Evolutionary conservation across 53 echinoderm and acorn worm genomes (phyloP).

Genomic region (Echinometra lucunter): DNA sequence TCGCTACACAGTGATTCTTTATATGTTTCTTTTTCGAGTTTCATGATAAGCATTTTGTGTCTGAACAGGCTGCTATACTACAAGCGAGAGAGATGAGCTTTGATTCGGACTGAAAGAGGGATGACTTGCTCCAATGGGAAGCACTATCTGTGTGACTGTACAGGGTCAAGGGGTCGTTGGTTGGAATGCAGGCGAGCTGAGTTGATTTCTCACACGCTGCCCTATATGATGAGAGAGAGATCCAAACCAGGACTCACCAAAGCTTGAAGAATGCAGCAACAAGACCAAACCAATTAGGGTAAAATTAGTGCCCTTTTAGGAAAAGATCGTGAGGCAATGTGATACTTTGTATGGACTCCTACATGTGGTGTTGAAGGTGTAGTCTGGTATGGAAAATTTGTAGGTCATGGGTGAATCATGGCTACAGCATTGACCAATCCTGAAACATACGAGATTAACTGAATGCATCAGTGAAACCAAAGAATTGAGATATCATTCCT

Average conservation of each 20-base stretch:
- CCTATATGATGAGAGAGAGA: not conserved
- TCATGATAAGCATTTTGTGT: too few relatives aligned
- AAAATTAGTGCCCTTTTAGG: not conserved
- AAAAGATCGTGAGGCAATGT: not conserved
- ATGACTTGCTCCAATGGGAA: constrained; percentile 25
- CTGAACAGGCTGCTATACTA: too few relatives aligned
- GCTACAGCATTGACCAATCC: not conserved
- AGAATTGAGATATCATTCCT: not conserved
- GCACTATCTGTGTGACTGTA: constrained; percentile 30
- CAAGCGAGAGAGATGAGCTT: not conserved
- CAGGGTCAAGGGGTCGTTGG: not conserved
- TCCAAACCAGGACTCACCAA: not conserved
- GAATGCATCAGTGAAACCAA: too few relatives aligned
- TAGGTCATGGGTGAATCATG: not conserved
- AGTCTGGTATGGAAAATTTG: not conserved
- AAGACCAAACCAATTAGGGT: not conserved
- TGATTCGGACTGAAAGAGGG: constrained; percentile 22
- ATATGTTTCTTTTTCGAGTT: too few relatives aligned
- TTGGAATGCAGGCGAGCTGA: not conserved
- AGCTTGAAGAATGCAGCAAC: not conserved
- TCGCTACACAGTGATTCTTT: too few relatives aligned
- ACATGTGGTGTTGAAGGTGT: not conserved
- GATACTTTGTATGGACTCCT: not conserved
- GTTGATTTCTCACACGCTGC: constrained; percentile 27
- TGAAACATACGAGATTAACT: too few relatives aligned